These are phyloP conservation scores for Lasioglossum oenotherae DNA, from an alignment of 2,888 invertebrate species.

Conservation along the genomic window DNA sequence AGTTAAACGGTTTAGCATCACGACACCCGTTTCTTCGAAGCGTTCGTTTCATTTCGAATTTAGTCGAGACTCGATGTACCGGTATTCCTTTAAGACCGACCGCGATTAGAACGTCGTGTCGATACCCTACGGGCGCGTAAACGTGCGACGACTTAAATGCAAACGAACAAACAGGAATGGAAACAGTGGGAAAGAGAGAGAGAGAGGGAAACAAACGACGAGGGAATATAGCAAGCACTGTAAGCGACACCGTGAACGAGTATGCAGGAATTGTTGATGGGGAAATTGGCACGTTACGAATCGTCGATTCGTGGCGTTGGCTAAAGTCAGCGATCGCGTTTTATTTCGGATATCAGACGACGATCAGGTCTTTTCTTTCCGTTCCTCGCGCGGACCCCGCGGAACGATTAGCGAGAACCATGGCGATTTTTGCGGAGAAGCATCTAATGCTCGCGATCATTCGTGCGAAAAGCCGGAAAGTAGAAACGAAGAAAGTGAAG, in stretches of 20 bases:
- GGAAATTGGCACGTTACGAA: slow-evolving; percentile 58
- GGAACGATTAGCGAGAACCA: slow-evolving; percentile 4
- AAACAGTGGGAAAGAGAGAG: background rate
- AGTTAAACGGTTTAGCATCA: background rate
- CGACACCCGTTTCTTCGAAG: slow-evolving; percentile 24
- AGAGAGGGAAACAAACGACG: background rate
- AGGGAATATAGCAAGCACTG: background rate
- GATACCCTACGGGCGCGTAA: slow-evolving; percentile 25
- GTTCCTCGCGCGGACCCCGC: slow-evolving; percentile 46
- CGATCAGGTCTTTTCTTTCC: slow-evolving; percentile 55
- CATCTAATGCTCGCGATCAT: background rate
- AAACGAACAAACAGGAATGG: background rate
- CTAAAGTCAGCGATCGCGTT: slow-evolving; percentile 33
- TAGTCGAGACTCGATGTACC: slow-evolving; percentile 21
- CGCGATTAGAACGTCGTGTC: slow-evolving; percentile 39
- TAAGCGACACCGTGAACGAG: slow-evolving; percentile 18
- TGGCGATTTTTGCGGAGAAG: background rate
- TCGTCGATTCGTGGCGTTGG: slow-evolving; percentile 67
- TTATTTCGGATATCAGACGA: slow-evolving; percentile 27
- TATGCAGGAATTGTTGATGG: slow-evolving; percentile 38
- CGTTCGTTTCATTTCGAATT: slow-evolving; percentile 2
- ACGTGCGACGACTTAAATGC: slow-evolving; percentile 30
- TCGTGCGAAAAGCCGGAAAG: background rate
- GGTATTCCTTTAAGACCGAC: slow-evolving; percentile 24
- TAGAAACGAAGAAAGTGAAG: background rate